Percentiles rank a stretch among this genome's conserved stretches.
phyloP scores from a whole-genome alignment of 2,113 vertebrate genomes.

The Bufo gargarizans region DNA sequence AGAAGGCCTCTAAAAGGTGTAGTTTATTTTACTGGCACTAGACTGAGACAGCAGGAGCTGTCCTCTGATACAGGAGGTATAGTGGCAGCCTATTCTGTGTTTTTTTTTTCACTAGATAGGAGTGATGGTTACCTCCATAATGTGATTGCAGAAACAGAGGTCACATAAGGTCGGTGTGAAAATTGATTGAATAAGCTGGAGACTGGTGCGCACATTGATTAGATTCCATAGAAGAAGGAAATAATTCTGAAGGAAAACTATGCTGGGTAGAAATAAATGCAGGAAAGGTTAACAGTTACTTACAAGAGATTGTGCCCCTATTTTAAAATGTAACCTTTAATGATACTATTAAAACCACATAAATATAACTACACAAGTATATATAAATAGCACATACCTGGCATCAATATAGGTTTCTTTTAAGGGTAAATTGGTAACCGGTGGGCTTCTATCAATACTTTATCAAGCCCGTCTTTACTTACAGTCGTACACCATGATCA shows the following conservation, averaged over 20 bases:
- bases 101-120: slow-evolving; percentile 77
- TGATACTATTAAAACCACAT: no score
- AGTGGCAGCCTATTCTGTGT: slow-evolving; percentile 76
- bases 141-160: slow-evolving; percentile 66
- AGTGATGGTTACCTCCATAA: slow-evolving; percentile 80
- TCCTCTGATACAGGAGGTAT: slow-evolving; percentile 73
- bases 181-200: slow-evolving; percentile 72
- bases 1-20: slow-evolving; percentile 75
- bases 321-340: no score
- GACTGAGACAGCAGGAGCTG: slow-evolving; percentile 88
- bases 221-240: slow-evolving; percentile 57
- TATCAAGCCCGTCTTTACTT: no score
- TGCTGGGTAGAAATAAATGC: not conserved
- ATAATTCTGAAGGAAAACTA: not conserved
- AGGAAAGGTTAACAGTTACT: not conserved
- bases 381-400: no score
- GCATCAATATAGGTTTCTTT: no score
- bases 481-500: no score
- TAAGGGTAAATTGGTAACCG: no score
- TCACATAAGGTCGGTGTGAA: slow-evolving; percentile 76
- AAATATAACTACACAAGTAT: no score
- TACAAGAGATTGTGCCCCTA: no score
- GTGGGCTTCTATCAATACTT: no score
- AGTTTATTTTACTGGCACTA: slow-evolving; percentile 75
- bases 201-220: slow-evolving; percentile 66